Evolutionary conservation across 2,113 vertebrate species (phyloP), one percentile per base, ranked within the genome.

Genomic region (Camelus dromedarius): DNA sequence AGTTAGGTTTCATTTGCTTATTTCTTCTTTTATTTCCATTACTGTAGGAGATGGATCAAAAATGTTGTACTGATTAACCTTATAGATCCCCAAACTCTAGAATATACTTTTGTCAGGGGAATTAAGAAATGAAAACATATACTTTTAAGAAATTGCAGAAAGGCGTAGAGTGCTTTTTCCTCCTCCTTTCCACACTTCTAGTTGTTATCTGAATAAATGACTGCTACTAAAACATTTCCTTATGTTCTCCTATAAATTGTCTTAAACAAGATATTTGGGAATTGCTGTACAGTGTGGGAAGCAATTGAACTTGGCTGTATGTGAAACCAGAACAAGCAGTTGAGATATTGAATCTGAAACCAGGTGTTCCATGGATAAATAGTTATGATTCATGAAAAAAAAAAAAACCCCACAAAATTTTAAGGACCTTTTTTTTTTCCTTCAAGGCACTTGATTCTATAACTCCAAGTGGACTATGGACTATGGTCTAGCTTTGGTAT

Each of bases 191-290:
- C 73, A 8, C 13, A 67, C 20, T 64, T 94, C 64, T 67, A 96
- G 87, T 89, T 94, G n/a, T 86, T 97, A 52, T 81, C 69, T 96
- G 77, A 92, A 73, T 91, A 54, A 88, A 58, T 88, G 84, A 46
- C 19, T 90, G 69, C 38, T 83, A 32, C 38, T 42, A 92, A 93
- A 86, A 54, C 48, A 79, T 67, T 90, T 96, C 48, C 70, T 92
- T 89, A 67, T 91, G 73, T 77, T 93, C n/a, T 52, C 42, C 22
- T 73, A 12, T 93, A 89, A 79, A 94, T 76, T 73, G 20, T 85
- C 50, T 92, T 89, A 91, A 24, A 48, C 48, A 92, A 77, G 42
- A 46, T 84, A 87, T 96, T 91, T 95, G 80, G 79, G 28, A 91
- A 87, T 96, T 90, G 54, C 42, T 89, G 0, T 69, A 26, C 13